Conservation (phyloP, 2,888 invertebrate genomes). For the Phlogophora meticulosa region DNA sequence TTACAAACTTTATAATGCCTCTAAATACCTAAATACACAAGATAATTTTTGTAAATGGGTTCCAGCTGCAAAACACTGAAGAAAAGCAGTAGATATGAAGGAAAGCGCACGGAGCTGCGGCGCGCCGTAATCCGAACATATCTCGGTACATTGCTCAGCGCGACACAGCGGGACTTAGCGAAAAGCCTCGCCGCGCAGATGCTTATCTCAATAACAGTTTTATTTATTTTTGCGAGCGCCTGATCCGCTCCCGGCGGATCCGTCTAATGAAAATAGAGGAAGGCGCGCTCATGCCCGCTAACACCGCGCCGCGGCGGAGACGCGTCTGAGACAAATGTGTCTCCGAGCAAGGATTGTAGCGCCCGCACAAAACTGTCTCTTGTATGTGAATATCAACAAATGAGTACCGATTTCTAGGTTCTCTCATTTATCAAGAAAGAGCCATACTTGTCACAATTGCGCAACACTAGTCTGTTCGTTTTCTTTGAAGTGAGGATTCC, state of each 20-base stretch:
- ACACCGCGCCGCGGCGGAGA: constrained; percentile 61
- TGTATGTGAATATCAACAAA: constrained; percentile 40
- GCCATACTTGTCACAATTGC: constrained; percentile 15
- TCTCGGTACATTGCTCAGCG: constrained; percentile 90
- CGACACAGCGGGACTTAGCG: constrained; percentile 90
- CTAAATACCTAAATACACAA: constrained; percentile 59
- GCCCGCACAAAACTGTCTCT: constrained; percentile 29
- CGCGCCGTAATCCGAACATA: constrained; percentile 88
- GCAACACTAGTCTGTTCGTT: constrained; percentile 12
- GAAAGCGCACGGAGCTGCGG: constrained; percentile 79
- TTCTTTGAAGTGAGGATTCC: constrained; percentile 39
- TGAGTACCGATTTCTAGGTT: constrained; percentile 14
- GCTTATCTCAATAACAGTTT: constrained; percentile 91
- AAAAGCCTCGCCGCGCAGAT: constrained; percentile 89
- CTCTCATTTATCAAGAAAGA: constrained; percentile 19
- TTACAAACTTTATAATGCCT: constrained; percentile 62
- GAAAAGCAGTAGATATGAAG: constrained; percentile 83
- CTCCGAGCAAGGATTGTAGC: constrained; percentile 52
- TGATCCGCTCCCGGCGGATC: constrained; percentile 88
- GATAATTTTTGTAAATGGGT: constrained; percentile 76
- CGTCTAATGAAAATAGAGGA: constrained; percentile 88
- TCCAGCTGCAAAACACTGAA: constrained; percentile 86
- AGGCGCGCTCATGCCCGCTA: constrained; percentile 74
- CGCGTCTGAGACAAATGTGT: constrained; percentile 67
- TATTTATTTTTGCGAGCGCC: constrained; percentile 90